Conservation (phyloP, 2,888 invertebrate genomes). For the Brachypalpus laphriformis region DNA sequence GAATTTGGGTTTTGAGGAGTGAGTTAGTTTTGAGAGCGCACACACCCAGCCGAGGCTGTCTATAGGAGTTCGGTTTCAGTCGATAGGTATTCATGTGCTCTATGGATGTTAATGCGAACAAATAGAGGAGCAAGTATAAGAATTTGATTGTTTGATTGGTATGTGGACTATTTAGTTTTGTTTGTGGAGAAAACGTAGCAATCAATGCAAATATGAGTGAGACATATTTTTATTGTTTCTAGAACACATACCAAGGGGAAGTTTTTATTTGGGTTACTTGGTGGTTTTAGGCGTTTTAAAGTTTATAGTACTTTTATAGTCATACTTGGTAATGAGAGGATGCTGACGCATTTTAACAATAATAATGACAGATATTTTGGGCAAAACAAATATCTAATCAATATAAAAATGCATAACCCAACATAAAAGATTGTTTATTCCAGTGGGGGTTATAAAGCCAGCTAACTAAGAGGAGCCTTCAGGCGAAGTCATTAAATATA, state of each 20-base stretch:
- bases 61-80: constrained; percentile 7
- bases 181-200: constrained; percentile 6
- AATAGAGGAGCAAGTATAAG: constrained; percentile 34
- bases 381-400: too few species aligned
- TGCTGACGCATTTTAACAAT: constrained; percentile 20
- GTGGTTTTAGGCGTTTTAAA: background rate
- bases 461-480: too few species aligned
- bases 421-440: too few species aligned
- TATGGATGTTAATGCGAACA: constrained; percentile 39
- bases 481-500: too few species aligned
- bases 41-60: constrained; percentile 12
- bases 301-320: background rate
- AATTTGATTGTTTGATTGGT: constrained; percentile 50
- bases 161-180: constrained; percentile 5
- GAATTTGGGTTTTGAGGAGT: constrained; percentile 43
- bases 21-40: constrained; percentile 33
- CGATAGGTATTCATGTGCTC: constrained; percentile 28
- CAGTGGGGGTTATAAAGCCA: too few species aligned
- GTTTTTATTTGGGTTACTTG: constrained; percentile 9
- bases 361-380: background rate
- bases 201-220: constrained; percentile 41
- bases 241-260: constrained; percentile 15
- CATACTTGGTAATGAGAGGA: constrained; percentile 13
- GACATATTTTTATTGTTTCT: constrained; percentile 8
- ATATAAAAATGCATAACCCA: too few species aligned